phyloP scores from a whole-genome alignment of 2,888 invertebrate genomes.

The Sphinx pinastri region DNA sequence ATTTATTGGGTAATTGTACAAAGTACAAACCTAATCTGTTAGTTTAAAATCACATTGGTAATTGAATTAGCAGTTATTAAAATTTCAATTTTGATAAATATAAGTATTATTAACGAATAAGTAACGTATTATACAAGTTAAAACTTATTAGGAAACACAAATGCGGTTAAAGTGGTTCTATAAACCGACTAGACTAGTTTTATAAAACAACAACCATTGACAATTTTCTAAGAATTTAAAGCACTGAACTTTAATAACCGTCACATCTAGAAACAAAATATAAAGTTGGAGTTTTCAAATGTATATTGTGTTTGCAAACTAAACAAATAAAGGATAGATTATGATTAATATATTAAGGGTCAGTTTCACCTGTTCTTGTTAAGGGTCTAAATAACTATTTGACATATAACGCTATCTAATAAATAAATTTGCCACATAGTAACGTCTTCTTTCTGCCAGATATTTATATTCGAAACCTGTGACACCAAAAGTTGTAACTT shows the following conservation, averaged over 20 bases:
- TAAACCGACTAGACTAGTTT: slow-evolving; percentile 30
- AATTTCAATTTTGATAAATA: slow-evolving; percentile 2
- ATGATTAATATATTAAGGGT: no score
- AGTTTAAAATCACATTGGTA: neutral
- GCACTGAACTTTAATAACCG: slow-evolving; percentile 15
- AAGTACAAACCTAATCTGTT: neutral
- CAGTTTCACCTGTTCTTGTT: no score
- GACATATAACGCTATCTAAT: no score
- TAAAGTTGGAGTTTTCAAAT: no score
- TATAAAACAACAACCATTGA: slow-evolving; percentile 21
- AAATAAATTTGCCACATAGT: no score
- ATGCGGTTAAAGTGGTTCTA: slow-evolving; percentile 25
- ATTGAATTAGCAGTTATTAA: slow-evolving; percentile 10
- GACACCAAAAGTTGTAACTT: no score
- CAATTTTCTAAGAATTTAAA: slow-evolving; percentile 24
- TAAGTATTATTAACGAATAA: slow-evolving; percentile 18
- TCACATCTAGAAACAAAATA: no score
- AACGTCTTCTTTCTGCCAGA: no score
- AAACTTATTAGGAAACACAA: slow-evolving; percentile 21
- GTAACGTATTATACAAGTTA: slow-evolving; percentile 22
- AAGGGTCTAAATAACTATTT: no score
- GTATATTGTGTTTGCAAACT: no score
- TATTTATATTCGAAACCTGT: no score
- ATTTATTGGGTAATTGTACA: neutral
- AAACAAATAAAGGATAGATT: no score